Evolutionary conservation across 1,140 invertebrate species (phyloP), one percentile per base, ranked within the genome.

Genomic region (Polyergus mexicanus): DNA sequence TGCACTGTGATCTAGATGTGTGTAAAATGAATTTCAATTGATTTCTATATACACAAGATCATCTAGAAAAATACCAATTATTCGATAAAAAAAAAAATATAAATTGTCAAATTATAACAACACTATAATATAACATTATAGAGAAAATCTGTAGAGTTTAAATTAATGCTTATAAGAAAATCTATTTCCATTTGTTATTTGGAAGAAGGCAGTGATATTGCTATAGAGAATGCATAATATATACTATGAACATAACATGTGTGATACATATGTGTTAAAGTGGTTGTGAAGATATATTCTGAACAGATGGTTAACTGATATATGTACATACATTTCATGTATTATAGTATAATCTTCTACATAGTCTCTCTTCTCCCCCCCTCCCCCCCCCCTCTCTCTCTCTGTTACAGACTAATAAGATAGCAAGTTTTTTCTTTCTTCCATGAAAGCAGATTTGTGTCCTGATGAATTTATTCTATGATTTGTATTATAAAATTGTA

Each of bases 211-310:
- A 44, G 5, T 58, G 35, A 75, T 56, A 32, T 71, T 54, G 35
- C 6, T 38, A 62, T 19, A 25, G 54, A 25, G 54, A 51, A 85
- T 86, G 13, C 85, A 87, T 62, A 69, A 63, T 75, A 85, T 13
- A 25, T 76, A 38, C 68, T 19, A 41, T 62, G 44, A 7, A 77
- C 10, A 63, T 58, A 75, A 41, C 74, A 19, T 65, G 16, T 44
- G 22, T 44, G 54, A 89, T 16, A 71, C 32, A 75, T 51, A 32
- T 88, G 47, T 85, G 41, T 74, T 87, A 85, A 85, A 58, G 58
- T 87, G 89, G 85, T 90, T 89, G 80, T 90, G 88, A 89, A 35
- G 22, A 47, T 76, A 69, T 84, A 80, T 89, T 56, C 28, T 63
- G 47, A 84, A 69, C 51, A 87, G 28, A 51, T 35, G 22, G 84